Evolutionary conservation across 2,113 vertebrate species (phyloP), one percentile per base, ranked within the genome.

Genomic region (Melospiza melodia): DNA sequence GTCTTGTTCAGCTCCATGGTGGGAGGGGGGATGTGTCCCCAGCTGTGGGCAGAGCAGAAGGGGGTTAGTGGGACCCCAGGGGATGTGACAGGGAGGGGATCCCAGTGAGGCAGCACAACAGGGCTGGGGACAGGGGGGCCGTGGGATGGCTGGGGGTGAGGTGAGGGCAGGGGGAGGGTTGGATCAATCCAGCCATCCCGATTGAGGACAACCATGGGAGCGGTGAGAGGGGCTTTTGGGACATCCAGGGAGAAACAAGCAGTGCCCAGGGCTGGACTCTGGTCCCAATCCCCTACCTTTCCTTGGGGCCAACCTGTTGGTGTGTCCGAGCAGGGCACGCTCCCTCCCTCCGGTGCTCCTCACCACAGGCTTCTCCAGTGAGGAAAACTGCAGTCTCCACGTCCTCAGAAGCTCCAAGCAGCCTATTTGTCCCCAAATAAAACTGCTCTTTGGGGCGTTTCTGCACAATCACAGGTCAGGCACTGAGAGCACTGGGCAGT

Each of bases 391-490:
- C 27, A 6, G 30, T 75, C 46, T 87, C 14, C 5, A 0, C 4
- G 9, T 46, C 69, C 81, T 75, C 39, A 9, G 79, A 28, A 90
- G 58, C 39, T 71, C 62, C 1, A 0, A 37, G 69, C 7, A 2
- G 51, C 30, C 44, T 2, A 1, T 46, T 39, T 46, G 16, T 20
- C n/a, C 61, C 52, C 23, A 23, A 51, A 55, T 2, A 3, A 6
- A 16, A 61, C 77, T 44, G 84, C 7, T 67, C 14, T 77, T 41
- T 4, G 39, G 73, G 77, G 92, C 18, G 57, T 94, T 93, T 52
- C 92, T 89, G 87, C 93, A 57, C 54, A 84, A 62, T 93, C 87
- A 80, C 5, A 2, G 37, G 84, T 90, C 80, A 84, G 81, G 72
- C 37, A 54, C 59, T 15, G 28, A 77, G 37, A 72, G 89, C 55